Evolutionary conservation across 2,888 invertebrate genomes (phyloP), one percentile per base, ranked within the genome.

Genomic region (Hetaerina titia): DNA sequence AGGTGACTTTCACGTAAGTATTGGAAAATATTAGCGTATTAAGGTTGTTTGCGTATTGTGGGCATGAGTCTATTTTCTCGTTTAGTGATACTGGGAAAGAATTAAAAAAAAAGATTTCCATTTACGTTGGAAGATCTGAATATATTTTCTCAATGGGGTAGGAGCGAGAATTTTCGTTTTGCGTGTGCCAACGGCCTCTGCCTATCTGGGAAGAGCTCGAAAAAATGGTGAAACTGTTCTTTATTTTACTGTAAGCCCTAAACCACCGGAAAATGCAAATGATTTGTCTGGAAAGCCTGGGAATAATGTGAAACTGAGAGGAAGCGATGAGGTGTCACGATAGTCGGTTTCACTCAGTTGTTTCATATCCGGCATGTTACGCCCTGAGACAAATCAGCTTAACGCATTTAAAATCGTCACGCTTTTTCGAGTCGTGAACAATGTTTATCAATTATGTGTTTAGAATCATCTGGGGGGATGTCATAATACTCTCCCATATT

Each of bases 241-340:
- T 81, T 31, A 13, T 81, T 81, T 81, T 31, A 81, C 81, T 25
- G 2, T 31, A 7, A 4, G 69, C 69, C 45, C 45, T 22, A 17
- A 69, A 69, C n/a, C 13, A 15, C 11, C 31, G 81, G 81, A 11
- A 81, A 81, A 81, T 81, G 81, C 81, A 81, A 81, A 81, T 81
- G 81, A 13, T 81, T 81, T 81, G 45, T 45, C 45, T 31, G 81
- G 81, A 25, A 45, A 45, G 4, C 45, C 45, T 45, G 45, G 45
- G 81, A 81, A 69, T 9, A 8, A n/a, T n/a, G 9, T 22, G 9
- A 69, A 11, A 25, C 81, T 15, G 81, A 25, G 81, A n/a, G n/a
- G 11, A 69, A n/a, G 69, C 69, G 69, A 69, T 69, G n/a, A n/a
- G 69, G 69, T 69, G 69, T 69, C 69, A n/a, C 81, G 31, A 81